Conservation (phyloP, 2,113 vertebrate genomes). For the Mobula birostris region DNA sequence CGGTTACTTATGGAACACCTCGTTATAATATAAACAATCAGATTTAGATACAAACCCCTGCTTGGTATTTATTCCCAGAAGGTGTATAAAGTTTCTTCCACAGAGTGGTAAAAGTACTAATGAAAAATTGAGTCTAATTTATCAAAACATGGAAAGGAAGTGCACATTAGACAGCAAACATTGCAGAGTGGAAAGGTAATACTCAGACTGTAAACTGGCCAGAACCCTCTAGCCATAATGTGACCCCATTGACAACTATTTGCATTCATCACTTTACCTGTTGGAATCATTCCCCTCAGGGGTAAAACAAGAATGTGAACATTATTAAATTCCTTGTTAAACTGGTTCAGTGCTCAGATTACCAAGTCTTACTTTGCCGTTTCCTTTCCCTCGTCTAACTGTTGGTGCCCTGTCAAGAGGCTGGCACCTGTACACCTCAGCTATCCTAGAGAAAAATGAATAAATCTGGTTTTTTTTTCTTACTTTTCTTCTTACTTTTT, state of each 20-base stretch:
- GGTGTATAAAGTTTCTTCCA: background rate
- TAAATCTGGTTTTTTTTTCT: background rate
- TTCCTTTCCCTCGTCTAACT: background rate
- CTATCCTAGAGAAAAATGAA: background rate
- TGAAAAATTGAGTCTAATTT: background rate
- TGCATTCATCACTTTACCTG: background rate
- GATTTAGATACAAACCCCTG: background rate
- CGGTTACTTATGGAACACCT: background rate
- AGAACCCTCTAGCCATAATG: background rate
- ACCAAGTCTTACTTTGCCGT: background rate
- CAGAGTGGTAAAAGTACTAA: background rate
- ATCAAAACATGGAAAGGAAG: slow-evolving; percentile 12
- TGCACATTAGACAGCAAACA: background rate
- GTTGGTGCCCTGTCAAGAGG: background rate
- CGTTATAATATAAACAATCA: background rate
- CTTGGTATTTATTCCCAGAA: background rate
- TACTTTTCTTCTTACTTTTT: too few species aligned
- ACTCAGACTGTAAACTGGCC: background rate
- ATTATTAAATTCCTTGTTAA: background rate
- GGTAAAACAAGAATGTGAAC: background rate
- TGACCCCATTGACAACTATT: background rate
- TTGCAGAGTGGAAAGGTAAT: background rate
- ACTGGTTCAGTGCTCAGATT: background rate
- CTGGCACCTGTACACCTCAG: background rate
- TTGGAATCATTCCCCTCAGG: background rate